These are phyloP conservation scores for Apostichopus japonicus DNA, from an alignment of 35 echinoderm and acorn worm genomes.

Conservation along the genomic window DNA sequence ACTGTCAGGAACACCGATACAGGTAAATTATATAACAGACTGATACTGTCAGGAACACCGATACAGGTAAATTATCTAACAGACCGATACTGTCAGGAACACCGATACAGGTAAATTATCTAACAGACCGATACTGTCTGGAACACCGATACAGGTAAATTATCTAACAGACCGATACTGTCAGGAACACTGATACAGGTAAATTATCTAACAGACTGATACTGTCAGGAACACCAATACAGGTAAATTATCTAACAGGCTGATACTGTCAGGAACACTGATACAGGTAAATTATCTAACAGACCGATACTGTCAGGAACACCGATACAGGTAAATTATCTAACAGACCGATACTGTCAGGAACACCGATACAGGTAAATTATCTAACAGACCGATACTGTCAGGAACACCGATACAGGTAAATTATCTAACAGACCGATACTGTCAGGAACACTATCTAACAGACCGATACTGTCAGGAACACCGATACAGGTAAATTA, in stretches of 20 bases:
- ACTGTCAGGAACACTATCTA: conserved; percentile 74
- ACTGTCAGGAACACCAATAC: conserved; percentile 93
- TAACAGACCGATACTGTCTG: too few relatives aligned
- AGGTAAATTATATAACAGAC: conserved; percentile 52
- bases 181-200: too few relatives aligned
- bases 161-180: too few relatives aligned
- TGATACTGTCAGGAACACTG: conserved; percentile 92
- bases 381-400: conserved; percentile 49
- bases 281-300: conserved; percentile 76
- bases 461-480: too few relatives aligned
- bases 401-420: conserved; percentile 98
- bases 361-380: conserved; percentile 96
- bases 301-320: too few relatives aligned
- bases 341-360: conserved; percentile 85
- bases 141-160: too few relatives aligned
- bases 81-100: too few relatives aligned
- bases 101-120: too few relatives aligned
- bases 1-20: conserved; percentile 92
- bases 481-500: too few relatives aligned
- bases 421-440: conserved; percentile 72
- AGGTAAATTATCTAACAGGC: conserved; percentile 76
- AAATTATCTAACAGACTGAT: conserved; percentile 67
- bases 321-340: too few relatives aligned
- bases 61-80: too few relatives aligned
- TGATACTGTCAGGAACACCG: too few relatives aligned